Evolutionary conservation across 2,797 vertebrate genomes (phyloP).

Genomic region (Tolypeutes matacus): DNA sequence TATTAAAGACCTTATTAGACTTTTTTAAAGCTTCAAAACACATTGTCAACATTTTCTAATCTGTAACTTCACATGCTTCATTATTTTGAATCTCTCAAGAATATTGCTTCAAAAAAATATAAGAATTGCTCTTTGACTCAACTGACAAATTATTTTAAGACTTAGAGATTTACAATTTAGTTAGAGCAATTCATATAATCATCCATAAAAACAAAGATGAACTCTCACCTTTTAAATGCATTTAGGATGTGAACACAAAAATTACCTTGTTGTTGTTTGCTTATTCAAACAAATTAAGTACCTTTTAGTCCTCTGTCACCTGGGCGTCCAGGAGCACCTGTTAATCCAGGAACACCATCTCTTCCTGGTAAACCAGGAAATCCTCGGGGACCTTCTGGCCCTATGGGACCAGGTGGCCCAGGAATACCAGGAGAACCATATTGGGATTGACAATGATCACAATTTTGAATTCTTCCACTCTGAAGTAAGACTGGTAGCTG

Average conservation of each 20-base stretch:
- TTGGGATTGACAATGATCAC: slow-evolving; percentile 92
- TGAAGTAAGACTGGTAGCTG: slow-evolving; percentile 93
- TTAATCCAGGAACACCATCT: slow-evolving; percentile 91
- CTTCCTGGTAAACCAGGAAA: slow-evolving; percentile 93
- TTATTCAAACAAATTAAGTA: slow-evolving; percentile 79
- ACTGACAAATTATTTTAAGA: neutral
- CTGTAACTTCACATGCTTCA: neutral
- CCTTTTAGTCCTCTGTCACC: slow-evolving; percentile 94
- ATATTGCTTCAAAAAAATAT: neutral
- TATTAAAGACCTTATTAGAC: neutral
- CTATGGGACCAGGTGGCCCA: slow-evolving; percentile 90
- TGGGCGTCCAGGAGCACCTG: slow-evolving; percentile 91
- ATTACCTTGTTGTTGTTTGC: neutral
- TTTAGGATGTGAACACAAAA: neutral
- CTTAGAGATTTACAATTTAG: neutral
- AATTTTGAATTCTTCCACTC: slow-evolving; percentile 92
- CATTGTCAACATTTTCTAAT: slow-evolving; percentile 26
- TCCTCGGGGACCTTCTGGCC: slow-evolving; percentile 93
- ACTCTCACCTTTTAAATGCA: neutral
- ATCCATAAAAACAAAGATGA: slow-evolving; percentile 31
- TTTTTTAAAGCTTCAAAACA: slow-evolving; percentile 44
- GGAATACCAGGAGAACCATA: slow-evolving; percentile 90
- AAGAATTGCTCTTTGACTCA: slow-evolving; percentile 34
- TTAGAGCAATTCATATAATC: neutral
- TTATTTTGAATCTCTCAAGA: neutral